Evolutionary conservation across 1,140 invertebrate species (phyloP).

Genomic region (Ladona fulva): DNA sequence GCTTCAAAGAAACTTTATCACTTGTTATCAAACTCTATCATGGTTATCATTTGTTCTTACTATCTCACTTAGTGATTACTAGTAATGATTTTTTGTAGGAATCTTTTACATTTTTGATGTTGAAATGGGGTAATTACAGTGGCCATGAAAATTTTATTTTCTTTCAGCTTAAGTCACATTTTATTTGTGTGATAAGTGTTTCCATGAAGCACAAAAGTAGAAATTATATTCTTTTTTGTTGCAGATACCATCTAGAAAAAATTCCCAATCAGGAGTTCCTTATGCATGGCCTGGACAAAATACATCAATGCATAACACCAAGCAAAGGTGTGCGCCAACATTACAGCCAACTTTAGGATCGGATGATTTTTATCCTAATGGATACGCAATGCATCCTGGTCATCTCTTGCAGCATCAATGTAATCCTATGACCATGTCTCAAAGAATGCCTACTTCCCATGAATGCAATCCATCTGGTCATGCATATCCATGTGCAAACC

Average conservation of each 20-base stretch:
- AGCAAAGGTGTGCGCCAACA: neutral
- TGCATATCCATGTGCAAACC: slow-evolving; percentile 14
- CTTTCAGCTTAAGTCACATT: too few relatives aligned
- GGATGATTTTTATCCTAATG: neutral
- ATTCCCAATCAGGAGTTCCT: neutral
- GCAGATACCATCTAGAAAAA: neutral
- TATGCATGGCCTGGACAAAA: neutral
- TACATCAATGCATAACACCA: neutral
- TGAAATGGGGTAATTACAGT: too few relatives aligned
- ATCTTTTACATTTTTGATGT: too few relatives aligned
- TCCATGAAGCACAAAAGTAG: too few relatives aligned
- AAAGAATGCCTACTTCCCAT: neutral
- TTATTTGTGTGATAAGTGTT: too few relatives aligned
- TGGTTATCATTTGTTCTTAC: too few relatives aligned
- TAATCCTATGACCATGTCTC: neutral
- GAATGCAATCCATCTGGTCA: neutral
- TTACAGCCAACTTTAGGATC: neutral
- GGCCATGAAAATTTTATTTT: too few relatives aligned
- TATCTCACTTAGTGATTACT: too few relatives aligned
- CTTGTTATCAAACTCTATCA: too few relatives aligned
- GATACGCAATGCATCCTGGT: neutral
- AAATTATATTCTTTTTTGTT: neutral
- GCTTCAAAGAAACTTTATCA: too few relatives aligned
- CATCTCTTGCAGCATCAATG: neutral
- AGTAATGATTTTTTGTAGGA: too few relatives aligned